phyloP scores from a whole-genome alignment of 2,113 vertebrate species.

The Reinhardtius hippoglossoides region DNA sequence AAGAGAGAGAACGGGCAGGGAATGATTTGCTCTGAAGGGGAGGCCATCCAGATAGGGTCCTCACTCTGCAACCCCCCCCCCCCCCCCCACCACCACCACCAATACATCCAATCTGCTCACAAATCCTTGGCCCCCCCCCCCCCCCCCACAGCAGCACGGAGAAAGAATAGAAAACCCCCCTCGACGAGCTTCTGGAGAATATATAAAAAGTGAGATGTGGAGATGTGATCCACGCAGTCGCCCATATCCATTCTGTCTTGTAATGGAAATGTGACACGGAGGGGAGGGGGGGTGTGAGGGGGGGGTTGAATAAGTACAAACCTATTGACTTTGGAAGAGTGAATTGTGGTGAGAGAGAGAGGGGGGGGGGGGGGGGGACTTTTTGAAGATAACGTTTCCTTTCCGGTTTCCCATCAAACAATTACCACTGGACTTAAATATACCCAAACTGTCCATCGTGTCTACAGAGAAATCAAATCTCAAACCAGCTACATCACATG shows the following conservation, averaged over 20 bases:
- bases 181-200: slow-evolving; percentile 57
- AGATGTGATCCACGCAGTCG: slow-evolving; percentile 65
- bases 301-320: too few species aligned
- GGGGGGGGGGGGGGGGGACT: too few species aligned
- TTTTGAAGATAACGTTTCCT: too few species aligned
- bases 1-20: slow-evolving; percentile 40
- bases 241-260: slow-evolving; percentile 66
- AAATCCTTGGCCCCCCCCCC: slow-evolving; percentile 15
- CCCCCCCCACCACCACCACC: too few species aligned
- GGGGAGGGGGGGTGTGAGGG: background rate
- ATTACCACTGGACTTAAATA: too few species aligned
- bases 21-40: slow-evolving; percentile 50
- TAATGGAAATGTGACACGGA: slow-evolving; percentile 70
- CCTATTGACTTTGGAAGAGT: too few species aligned
- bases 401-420: too few species aligned
- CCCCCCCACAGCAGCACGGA: slow-evolving; percentile 11
- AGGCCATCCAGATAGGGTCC: slow-evolving; percentile 16
- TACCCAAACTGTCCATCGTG: too few species aligned
- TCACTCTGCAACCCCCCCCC: slow-evolving; percentile 11
- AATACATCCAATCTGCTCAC: slow-evolving; percentile 49
- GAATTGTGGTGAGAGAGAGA: too few species aligned
- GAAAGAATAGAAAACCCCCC: slow-evolving; percentile 32
- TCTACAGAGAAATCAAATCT: too few species aligned
- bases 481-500: too few species aligned
- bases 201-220: slow-evolving; percentile 67